phyloP scores from a whole-genome alignment of 2,797 vertebrate genomes.

The Cossypha niveicapilla region DNA sequence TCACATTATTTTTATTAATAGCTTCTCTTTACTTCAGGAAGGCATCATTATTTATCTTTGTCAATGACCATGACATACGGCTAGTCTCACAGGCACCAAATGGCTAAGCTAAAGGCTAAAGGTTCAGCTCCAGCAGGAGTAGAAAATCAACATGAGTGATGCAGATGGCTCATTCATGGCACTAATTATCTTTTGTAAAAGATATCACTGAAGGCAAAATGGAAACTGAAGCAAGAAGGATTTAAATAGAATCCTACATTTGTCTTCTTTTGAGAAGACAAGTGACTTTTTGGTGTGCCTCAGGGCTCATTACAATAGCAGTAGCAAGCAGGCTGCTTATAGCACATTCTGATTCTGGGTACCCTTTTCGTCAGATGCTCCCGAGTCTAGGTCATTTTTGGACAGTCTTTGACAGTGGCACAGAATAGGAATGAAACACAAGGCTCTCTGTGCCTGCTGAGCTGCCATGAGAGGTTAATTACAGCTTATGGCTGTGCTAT shows the following conservation, averaged over 20 bases:
- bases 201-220: slow-evolving; percentile 14
- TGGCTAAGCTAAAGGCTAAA: slow-evolving; percentile 46
- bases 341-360: not conserved
- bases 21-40: slow-evolving; percentile 42
- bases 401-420: not conserved
- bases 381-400: not conserved
- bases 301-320: not conserved
- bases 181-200: slow-evolving; percentile 23
- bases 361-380: not conserved
- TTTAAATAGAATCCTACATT: not conserved
- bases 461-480: not conserved
- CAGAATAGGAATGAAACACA: not conserved
- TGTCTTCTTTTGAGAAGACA: not conserved
- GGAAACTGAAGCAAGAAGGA: not conserved
- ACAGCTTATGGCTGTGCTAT: not conserved
- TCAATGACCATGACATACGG: slow-evolving; percentile 41
- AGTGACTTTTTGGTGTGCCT: not conserved
- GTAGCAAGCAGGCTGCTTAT: not conserved
- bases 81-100: slow-evolving; percentile 53
- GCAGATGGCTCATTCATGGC: not conserved
- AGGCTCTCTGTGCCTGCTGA: not conserved
- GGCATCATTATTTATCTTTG: slow-evolving; percentile 65
- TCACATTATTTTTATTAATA: slow-evolving; percentile 64
- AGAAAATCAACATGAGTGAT: slow-evolving; percentile 36
- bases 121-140: slow-evolving; percentile 15